Base-by-base conservation (phyloP, 2,797 vertebrate genomes). In the Melanotaenia maccullochi region DNA sequence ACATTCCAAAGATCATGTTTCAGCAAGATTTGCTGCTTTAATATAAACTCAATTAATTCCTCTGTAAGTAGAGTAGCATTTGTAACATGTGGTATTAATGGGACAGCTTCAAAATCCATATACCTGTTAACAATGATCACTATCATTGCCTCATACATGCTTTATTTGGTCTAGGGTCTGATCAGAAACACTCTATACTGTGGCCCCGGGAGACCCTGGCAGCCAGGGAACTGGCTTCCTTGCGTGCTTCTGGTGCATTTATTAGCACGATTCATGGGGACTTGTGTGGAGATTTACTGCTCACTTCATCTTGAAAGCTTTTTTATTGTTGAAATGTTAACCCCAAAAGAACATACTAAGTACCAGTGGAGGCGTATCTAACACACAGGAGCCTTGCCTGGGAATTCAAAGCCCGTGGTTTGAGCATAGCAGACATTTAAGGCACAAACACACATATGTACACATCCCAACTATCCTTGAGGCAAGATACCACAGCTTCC, bases 321-420 rank as follows among this genome's bases (percentile, higher is more conserved):
- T 94, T 94, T 93, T 93, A 94, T 90, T 91, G 92, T 92, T 90
- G 90, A 89, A 94, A 93, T 86, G 89, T 92, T 93, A 93, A 93
- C 91, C 92, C 79, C 75, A 65, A 84, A 92, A 88, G 86, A 91
- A 91, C 83, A 87, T 76, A 79, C 81, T 54, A 78, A 82, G 82
- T 88, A 85, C 81, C 71, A 60, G 65, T 79, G 64, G 59, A 36
- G 67, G 80, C 13, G 49, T 93, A 87, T 87, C 90, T 93, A 88
- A 90, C 65, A 61, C 65, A 76, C 57, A 58, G 74, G 73, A 82
- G 81, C 65, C 52, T 73, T 71, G 75, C 65, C 79, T 79, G 67
- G 67, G 66, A 76, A 80, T 75, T 76, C 59, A 71, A 69, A 68
- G 68, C 80, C 77, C 57, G 79, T 33, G 66, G 79, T 86, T 89